phyloP scores from a whole-genome alignment of 1,140 invertebrate species.

The Nasonia vitripennis region DNA sequence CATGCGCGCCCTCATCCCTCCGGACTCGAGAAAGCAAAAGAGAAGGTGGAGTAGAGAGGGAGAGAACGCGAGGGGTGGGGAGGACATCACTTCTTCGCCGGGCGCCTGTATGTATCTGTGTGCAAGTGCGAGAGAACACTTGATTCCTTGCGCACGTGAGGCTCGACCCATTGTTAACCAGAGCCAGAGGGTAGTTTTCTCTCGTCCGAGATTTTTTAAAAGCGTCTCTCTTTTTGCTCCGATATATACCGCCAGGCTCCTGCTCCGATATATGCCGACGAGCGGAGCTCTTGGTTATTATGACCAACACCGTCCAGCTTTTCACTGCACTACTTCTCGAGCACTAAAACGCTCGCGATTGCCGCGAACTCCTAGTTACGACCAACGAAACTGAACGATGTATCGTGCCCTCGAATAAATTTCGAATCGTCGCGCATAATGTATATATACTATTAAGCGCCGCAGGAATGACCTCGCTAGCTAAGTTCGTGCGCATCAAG shows the following conservation, averaged over 20 bases:
- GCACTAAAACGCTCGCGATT: background rate
- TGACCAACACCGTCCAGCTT: background rate
- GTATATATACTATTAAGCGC: background rate
- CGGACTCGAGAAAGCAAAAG: slow-evolving; percentile 40
- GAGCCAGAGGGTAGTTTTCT: slow-evolving; percentile 63
- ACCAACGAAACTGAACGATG: background rate
- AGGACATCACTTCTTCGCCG: slow-evolving; percentile 55
- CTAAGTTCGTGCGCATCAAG: slow-evolving; percentile 39
- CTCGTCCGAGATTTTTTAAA: slow-evolving; percentile 70
- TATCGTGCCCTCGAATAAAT: slow-evolving; percentile 35
- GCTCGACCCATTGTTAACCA: slow-evolving; percentile 73
- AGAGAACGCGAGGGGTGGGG: slow-evolving; percentile 12
- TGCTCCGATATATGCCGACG: background rate
- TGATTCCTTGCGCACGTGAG: slow-evolving; percentile 76
- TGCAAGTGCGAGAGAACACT: slow-evolving; percentile 72
- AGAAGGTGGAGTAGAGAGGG: slow-evolving; percentile 45
- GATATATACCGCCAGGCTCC: background rate
- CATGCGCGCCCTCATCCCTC: slow-evolving; percentile 71
- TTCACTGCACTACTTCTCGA: background rate
- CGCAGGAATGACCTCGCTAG: slow-evolving; percentile 41
- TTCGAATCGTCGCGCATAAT: background rate
- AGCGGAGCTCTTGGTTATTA: slow-evolving; percentile 1
- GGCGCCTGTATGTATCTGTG: slow-evolving; percentile 59
- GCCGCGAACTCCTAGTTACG: background rate
- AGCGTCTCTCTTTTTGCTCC: slow-evolving; percentile 39